Evolutionary conservation across 2,113 vertebrate genomes (phyloP), one percentile per base, ranked within the genome.

Genomic region (Cyanistes caeruleus): DNA sequence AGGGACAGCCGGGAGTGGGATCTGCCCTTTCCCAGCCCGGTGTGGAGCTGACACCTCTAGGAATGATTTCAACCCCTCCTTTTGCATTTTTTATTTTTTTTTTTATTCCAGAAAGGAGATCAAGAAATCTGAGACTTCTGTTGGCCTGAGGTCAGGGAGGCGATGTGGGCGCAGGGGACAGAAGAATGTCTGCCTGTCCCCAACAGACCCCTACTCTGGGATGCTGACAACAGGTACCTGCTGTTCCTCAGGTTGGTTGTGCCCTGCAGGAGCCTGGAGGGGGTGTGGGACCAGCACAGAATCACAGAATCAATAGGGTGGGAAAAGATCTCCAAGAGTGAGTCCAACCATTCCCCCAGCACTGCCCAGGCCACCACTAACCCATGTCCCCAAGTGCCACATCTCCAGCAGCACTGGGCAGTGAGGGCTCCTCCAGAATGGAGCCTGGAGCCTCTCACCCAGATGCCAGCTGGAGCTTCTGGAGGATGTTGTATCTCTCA

Each of bases 81-180:
- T 51, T 14, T 60, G 21, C 3, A 39, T 81, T 76, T 27, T 65
- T 73, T 72, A 41, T 4, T 17, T 10, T 39, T n/a, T 90, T 31
- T 65, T 73, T 74, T 48, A 3, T 17, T 10, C 37, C 97, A 99
- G 99, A 85, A 97, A 97, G 90, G 98, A 98, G 59, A 39, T 96
- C 23, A 98, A 98, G 74, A 97, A 97, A 11, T 60, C 97, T 0
- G 98, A 98, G 62, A 67, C 94, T 92, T 97, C 72, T 1, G 56
- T 75, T 55, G 93, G 92, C 33, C 89, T 58, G 86, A 81, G 72
- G 10, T 24, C 97, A 33, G 97, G 98, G 88, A 97, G 98, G 87
- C 97, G 98, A 44, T 99, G 98, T 59, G 98, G 98, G 55, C 99
- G 98, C 79, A 98, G 98, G 94, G 93, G 98, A 80, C 98, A 98